Evolutionary conservation across 2,797 vertebrate genomes (phyloP), one percentile per base, ranked within the genome.

Genomic region (Etheostoma nigrum): DNA sequence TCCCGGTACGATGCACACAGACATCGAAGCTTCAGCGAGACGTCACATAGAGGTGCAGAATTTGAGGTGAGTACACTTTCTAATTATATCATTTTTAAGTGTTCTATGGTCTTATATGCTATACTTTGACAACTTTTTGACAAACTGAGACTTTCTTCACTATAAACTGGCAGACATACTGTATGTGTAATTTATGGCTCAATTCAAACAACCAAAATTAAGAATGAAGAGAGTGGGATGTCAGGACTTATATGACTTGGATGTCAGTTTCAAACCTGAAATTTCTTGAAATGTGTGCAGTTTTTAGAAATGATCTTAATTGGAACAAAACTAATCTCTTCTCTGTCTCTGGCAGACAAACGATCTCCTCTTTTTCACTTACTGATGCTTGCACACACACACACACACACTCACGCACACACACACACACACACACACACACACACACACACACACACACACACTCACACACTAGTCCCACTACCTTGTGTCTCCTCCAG

Each of bases 381-480:
- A 8, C 45, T 21, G 19, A 48, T 23, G 21, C 57, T 51, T 49
- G 1, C 52, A 16, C 61, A 45, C 33, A 25, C 23, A 7, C 16
- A 40, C 23, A 42, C 61, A 11, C 36, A 40, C 70, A 55, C 33
- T 25, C 23, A 11, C 16, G 25, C 23, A 33, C 61, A 40, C 36
- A 2, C 36, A 30, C 30, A 6, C 30, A 30, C 30, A 6, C 30
- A 47, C 67, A 45, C 60, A 23, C 36, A 40, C 33, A 21, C 59
- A 49, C 45, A 59, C 65, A 51, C 49, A 40, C 33, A 54, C 40
- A 57, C 52, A 74, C 21, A 4, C n/a, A 9, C 11, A 55, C n/a
- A 51, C 40, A 30, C 27, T n/a, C n/a, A n/a, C n/a, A n/a, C n/a
- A n/a, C n/a, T n/a, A n/a, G n/a, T n/a, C n/a, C n/a, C n/a, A n/a